Evolutionary conservation across 2,113 vertebrate species (phyloP).

Genomic region (Engraulis encrasicolus): DNA sequence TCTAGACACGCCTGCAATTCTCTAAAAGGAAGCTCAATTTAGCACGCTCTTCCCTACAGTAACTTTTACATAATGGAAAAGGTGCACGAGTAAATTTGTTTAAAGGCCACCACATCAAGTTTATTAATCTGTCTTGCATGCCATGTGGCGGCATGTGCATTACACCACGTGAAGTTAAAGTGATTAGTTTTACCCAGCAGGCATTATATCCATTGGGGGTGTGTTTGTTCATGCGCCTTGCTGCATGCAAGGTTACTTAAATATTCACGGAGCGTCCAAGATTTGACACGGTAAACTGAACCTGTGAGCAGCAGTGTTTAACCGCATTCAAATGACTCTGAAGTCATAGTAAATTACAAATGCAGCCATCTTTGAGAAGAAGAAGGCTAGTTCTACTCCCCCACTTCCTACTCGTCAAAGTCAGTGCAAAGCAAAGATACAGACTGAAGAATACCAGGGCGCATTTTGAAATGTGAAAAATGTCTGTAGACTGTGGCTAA

Average conservation of each 20-base stretch:
- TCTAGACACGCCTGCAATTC: no score
- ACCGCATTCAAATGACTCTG: not conserved
- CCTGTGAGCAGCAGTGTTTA: not conserved
- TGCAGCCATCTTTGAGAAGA: not conserved
- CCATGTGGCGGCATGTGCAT: not conserved
- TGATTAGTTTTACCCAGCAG: not conserved
- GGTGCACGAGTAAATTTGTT: no score
- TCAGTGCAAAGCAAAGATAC: not conserved
- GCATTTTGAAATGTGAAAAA: no score
- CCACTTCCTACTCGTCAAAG: not conserved
- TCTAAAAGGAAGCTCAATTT: no score
- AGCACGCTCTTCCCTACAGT: no score
- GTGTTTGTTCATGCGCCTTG: not conserved
- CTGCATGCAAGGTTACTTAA: not conserved
- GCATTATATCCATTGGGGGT: not conserved
- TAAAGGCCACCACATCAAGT: no score
- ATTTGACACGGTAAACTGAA: not conserved
- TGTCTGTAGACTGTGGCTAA: no score
- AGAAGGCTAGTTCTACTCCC: not conserved
- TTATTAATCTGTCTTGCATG: no score
- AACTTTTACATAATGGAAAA: no score
- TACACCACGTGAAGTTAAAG: not conserved
- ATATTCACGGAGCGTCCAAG: not conserved
- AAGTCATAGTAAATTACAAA: not conserved
- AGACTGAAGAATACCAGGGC: no score